Conservation (phyloP, 1,140 invertebrate genomes). For the Drosophila varians region DNA sequence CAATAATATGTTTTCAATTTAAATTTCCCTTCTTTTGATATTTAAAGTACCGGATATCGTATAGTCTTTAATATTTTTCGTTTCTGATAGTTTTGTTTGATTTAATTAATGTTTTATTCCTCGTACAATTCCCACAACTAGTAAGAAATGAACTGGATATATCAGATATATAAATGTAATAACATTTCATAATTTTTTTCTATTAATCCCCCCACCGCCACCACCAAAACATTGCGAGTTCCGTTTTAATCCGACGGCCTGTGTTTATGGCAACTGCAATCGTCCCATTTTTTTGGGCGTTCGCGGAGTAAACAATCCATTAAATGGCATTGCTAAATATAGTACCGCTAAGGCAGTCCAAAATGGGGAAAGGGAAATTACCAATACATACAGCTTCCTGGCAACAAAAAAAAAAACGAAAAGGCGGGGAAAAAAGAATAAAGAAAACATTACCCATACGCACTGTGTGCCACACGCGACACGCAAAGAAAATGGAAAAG, state of each 20-base stretch:
- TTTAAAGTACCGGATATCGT: too few species aligned
- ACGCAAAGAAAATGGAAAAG: constrained; percentile 6
- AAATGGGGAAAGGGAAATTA: background rate
- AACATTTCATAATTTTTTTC: background rate
- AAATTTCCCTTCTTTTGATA: too few species aligned
- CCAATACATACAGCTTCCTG: constrained; percentile 48
- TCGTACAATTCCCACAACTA: too few species aligned
- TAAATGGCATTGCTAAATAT: constrained; percentile 58
- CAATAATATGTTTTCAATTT: too few species aligned
- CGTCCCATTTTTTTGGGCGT: background rate
- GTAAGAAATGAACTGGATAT: too few species aligned
- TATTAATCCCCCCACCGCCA: background rate
- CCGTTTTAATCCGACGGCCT: background rate
- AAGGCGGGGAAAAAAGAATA: background rate
- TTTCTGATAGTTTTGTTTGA: too few species aligned
- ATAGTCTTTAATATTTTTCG: too few species aligned
- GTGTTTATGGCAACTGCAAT: constrained; percentile 1
- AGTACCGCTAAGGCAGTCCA: constrained; percentile 8
- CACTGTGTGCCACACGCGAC: background rate
- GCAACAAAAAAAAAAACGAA: background rate
- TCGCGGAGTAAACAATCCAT: constrained; percentile 32
- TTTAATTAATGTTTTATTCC: too few species aligned
- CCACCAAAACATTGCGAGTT: background rate
- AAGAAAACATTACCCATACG: constrained; percentile 50
- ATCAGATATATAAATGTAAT: too few species aligned